Conservation (phyloP, 2,797 vertebrate species). For the Poecilia picta region DNA sequence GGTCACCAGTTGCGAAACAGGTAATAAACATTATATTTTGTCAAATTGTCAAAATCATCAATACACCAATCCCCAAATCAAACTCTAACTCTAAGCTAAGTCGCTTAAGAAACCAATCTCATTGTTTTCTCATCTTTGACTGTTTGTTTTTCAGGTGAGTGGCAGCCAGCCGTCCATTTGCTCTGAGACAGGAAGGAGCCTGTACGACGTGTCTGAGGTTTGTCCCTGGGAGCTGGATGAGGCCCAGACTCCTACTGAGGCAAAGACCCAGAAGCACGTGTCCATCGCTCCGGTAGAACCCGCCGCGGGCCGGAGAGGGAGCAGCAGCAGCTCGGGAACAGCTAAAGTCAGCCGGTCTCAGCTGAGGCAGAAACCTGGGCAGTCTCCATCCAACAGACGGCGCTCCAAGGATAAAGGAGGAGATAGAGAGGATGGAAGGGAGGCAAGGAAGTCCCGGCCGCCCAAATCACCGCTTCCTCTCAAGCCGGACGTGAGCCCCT, state of each 20-base stretch:
- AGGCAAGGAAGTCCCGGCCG: conserved; percentile 64
- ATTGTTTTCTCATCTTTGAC: background rate
- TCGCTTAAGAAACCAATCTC: background rate
- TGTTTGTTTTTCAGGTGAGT: conserved; percentile 70
- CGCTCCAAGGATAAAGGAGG: conserved; percentile 77
- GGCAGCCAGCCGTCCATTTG: conserved; percentile 86
- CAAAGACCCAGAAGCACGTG: conserved; percentile 94
- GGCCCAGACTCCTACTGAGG: conserved; percentile 85
- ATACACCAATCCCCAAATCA: background rate
- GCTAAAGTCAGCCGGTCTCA: conserved; percentile 78
- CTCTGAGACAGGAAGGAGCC: conserved; percentile 84
- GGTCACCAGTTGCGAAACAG: too few species aligned
- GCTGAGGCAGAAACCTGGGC: conserved; percentile 79
- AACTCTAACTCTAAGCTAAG: background rate
- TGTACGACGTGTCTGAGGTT: conserved; percentile 91
- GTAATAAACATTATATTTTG: too few species aligned
- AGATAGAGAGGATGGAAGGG: conserved; percentile 69
- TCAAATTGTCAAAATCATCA: background rate
- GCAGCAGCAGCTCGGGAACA: conserved; percentile 65
- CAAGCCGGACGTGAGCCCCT: conserved; percentile 73
- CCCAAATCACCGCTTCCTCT: conserved; percentile 78
- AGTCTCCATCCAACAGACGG: conserved; percentile 77
- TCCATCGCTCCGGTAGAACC: conserved; percentile 92
- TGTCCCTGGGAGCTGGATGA: conserved; percentile 97
- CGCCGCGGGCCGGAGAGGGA: conserved; percentile 79